Evolutionary conservation across 2,888 invertebrate genomes (phyloP), one percentile per base, ranked within the genome.

Genomic region (Brachynemurus nebulosus): DNA sequence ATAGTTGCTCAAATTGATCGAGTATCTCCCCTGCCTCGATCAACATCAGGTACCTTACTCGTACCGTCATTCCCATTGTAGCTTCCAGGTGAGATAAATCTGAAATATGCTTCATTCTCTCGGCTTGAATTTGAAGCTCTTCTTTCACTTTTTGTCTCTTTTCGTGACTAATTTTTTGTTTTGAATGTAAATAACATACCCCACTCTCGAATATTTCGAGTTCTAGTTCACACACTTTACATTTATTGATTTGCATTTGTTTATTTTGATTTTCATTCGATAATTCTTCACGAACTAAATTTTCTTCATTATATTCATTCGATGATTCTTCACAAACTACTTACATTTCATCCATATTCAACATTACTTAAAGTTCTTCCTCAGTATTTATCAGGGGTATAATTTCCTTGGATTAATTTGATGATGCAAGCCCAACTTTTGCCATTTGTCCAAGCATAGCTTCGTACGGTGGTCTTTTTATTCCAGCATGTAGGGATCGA

Each of bases 401-500:
- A 25, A 9, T 8, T 9, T n/a, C 27, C 8, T 9, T 8, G 11
- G 8, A n/a, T 9, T 9, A 25, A 25, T 25, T 25, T 25, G 27
- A n/a, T n/a, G n/a, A n/a, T n/a, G n/a, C n/a, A n/a, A n/a, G n/a
- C n/a, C n/a, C n/a, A 5, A 9, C 42, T 47, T 46, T 51, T 46
- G 46, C 33, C 43, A 43, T 43, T 36, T 34, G 33, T 11, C 53
- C 52, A 46, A 54, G 50, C 47, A 50, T 44, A 14, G 52, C 53
- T 51, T 53, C 48, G 44, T 53, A 53, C 17, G 53, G 51, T 39
- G 46, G 51, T 46, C n/a, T 11, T 34, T 48, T 48, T 39, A 44
- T 49, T 42, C 48, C 52, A 42, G n/a, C n/a, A n/a, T n/a, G n/a
- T n/a, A n/a, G n/a, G n/a, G n/a, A n/a, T n/a, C n/a, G n/a, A n/a